Evolutionary conservation across 2,797 vertebrate genomes (phyloP).

Genomic region (Esox masquinongy): DNA sequence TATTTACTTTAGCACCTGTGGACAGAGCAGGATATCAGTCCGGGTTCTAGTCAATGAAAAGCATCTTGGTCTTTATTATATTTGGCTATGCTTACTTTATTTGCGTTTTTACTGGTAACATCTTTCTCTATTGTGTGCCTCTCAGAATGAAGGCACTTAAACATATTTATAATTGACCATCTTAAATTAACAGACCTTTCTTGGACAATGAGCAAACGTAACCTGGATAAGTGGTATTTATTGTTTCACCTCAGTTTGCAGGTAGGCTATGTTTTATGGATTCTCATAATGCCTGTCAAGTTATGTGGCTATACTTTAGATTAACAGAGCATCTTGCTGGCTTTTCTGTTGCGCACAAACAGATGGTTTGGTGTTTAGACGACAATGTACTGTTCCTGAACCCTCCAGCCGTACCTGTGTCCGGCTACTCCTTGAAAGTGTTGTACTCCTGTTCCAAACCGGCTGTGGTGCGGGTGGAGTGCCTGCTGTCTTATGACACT

Average conservation of each 20-base stretch:
- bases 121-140: background rate
- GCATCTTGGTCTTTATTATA: background rate
- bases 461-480: constrained; percentile 67
- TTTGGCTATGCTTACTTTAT: background rate
- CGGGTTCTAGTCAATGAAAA: constrained; percentile 42
- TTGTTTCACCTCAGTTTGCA: constrained; percentile 54
- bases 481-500: constrained; percentile 66
- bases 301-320: background rate
- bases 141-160: background rate
- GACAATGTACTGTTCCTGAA: constrained; percentile 69
- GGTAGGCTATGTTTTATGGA: constrained; percentile 51
- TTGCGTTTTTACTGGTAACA: background rate
- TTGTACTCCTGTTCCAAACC: constrained; percentile 68
- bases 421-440: constrained; percentile 56
- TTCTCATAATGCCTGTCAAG: background rate
- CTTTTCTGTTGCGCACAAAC: constrained; percentile 20
- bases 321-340: background rate
- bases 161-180: background rate
- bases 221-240: constrained; percentile 36
- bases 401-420: constrained; percentile 64
- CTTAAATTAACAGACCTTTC: constrained; percentile 24
- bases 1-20: constrained; percentile 67
- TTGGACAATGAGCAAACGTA: constrained; percentile 48
- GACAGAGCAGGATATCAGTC: constrained; percentile 73
- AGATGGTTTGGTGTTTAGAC: constrained; percentile 53